Percentiles rank a stretch among this genome's conserved stretches.
phyloP scores from a whole-genome alignment of 2,888 invertebrate species.

The Anoncus sp. region DNA sequence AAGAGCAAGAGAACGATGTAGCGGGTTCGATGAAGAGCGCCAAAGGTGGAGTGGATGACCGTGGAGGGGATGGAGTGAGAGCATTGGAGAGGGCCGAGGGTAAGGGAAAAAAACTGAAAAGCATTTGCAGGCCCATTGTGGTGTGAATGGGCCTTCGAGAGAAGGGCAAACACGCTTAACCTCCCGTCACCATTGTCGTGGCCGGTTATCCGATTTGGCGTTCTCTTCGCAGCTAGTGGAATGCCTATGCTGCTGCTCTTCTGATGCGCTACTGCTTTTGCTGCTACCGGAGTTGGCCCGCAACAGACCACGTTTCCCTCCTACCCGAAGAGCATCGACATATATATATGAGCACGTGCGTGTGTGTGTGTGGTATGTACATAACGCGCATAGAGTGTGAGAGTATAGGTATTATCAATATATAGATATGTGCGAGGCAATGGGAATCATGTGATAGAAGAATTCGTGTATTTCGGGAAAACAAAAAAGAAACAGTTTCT shows the following conservation, averaged over 20 bases:
- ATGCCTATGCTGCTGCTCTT: conserved; percentile 48
- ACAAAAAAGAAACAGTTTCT: background rate
- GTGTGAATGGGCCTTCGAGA: conserved; percentile 80
- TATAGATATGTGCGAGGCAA: background rate
- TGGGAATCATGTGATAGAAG: background rate
- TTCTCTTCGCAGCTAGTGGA: conserved; percentile 63
- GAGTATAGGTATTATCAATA: conserved; percentile 2
- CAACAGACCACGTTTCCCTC: conserved; percentile 22
- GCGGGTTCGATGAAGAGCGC: conserved; percentile 26
- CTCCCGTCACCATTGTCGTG: conserved; percentile 80
- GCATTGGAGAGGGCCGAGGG: background rate
- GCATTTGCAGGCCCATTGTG: conserved; percentile 78
- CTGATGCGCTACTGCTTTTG: conserved; percentile 25
- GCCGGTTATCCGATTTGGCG: conserved; percentile 81
- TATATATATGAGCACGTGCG: background rate
- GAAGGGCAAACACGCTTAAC: conserved; percentile 83
- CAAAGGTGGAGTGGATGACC: conserved; percentile 28
- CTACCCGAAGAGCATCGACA: conserved; percentile 13
- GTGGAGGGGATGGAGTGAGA: conserved; percentile 6
- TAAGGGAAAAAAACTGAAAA: conserved; percentile 74
- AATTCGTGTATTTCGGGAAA: background rate
- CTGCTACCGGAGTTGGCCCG: conserved; percentile 22
- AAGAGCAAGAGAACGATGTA: conserved; percentile 34
- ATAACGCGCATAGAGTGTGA: background rate
- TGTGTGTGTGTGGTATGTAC: background rate